These are phyloP conservation scores for Pitangus sulphuratus DNA, from an alignment of 2,797 vertebrate species.

Conservation along the genomic window DNA sequence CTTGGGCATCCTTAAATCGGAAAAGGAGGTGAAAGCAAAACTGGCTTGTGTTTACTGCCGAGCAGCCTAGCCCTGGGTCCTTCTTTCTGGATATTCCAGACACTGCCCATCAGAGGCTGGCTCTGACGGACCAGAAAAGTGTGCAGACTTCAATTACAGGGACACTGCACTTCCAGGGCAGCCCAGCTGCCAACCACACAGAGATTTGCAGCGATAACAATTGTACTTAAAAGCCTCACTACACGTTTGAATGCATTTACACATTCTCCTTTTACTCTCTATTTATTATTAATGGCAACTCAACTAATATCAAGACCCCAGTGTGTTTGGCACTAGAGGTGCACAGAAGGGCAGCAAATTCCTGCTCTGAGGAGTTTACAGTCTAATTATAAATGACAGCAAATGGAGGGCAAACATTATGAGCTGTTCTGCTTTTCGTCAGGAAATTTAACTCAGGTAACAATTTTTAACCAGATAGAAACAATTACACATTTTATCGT, in stretches of 20 bases:
- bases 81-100: not conserved
- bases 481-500: not conserved
- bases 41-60: not conserved
- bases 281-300: slow-evolving; percentile 67
- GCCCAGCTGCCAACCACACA: slow-evolving; percentile 18
- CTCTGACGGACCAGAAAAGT: not conserved
- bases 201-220: slow-evolving; percentile 44
- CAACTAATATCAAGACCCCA: slow-evolving; percentile 5
- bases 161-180: not conserved
- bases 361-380: slow-evolving; percentile 19
- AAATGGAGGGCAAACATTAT: not conserved
- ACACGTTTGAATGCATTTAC: slow-evolving; percentile 58
- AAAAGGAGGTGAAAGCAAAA: not conserved
- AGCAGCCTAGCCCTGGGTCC: not conserved
- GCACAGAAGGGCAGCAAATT: slow-evolving; percentile 27
- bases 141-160: slow-evolving; percentile 7
- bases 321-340: not conserved
- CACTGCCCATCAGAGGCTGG: not conserved
- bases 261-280: slow-evolving; percentile 64
- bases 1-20: not conserved
- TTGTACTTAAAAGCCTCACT: slow-evolving; percentile 36
- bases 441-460: slow-evolving; percentile 9
- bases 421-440: not conserved
- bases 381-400: slow-evolving; percentile 20
- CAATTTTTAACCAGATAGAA: not conserved